Base-by-base conservation (phyloP, 2,113 vertebrate species). In the Silurus glanis region DNA sequence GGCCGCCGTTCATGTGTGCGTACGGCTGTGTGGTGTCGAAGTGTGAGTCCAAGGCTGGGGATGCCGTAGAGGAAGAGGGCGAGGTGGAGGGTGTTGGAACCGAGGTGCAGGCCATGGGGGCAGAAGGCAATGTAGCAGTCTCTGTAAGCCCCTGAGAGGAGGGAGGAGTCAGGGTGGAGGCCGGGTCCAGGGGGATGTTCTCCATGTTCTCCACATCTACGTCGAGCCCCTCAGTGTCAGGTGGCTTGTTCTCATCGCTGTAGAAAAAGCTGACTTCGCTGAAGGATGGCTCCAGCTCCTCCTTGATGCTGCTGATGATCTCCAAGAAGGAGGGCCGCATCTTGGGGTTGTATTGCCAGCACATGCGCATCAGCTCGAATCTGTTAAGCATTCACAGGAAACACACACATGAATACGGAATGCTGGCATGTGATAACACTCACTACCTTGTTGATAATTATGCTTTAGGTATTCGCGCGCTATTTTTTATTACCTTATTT, bases 291-390 rank as follows among this genome's bases (percentile, higher is more conserved):
- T 99, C 98, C 94, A 99, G 92, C 87, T 99, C 97, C 0, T 97
- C 97, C 84, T 98, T 98, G 90, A 99, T 96, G 94, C 97, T 98
- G 91, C 94, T 94, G 74, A 99, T 99, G 86, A 99, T 99, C 91
- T 99, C 98, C 94, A 97, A 94, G 94, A 99, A 99, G 86, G 97
- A 95, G 0, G 98, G 98, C 17, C 98, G 94, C 97, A 99, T 99
- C 90, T 98, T 99, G 0, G 97, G 98, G 85, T 99, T 99, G 91
- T 98, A 99, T 93, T 99, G 98, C 98, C 98, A 99, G 94, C 98
- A 99, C 97, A 99, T 97, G 83, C 97, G 95, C 98, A 99, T 99
- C 92, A 99, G 87, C 49, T 99, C 98, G 12, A 99, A 99, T 92
- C 98, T 99, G 92, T 23, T 12, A 28, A 59, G 16, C 37, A 80